Base-by-base conservation (phyloP, 2,888 invertebrate genomes). In the Rhagonycha fulva region DNA sequence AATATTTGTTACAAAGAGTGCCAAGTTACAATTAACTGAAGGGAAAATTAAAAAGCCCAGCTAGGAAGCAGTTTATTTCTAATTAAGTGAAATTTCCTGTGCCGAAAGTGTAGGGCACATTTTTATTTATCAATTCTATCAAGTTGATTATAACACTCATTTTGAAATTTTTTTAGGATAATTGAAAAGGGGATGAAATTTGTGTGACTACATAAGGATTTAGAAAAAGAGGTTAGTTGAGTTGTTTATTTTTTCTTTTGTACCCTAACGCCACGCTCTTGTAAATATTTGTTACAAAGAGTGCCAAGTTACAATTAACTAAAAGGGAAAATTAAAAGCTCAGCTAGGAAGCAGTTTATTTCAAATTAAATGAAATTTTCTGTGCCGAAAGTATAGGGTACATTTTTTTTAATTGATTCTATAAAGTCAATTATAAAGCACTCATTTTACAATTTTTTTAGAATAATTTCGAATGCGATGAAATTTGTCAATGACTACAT, bases 171-270 rank as follows among this genome's bases (percentile, higher is more conserved):
- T 83, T 85, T 12, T 84, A 98, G 98, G 12, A 98, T 89, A 99
- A 99, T 89, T 99, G 99, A 12, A 92, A 99, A 73, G 91, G 99
- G 1, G 1, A 84, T 95, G 99, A 91, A 96, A 99, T 89, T 90
- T 99, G 84, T 99, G 2, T 19, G 19, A 19, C 19, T 19, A 19
- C 19, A 19, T 19, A 2, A 19, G 19, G 1, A 19, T 99, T 88
- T 98, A 98, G 84, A n/a, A n/a, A n/a, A n/a, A n/a, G n/a, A n/a
- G n/a, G n/a, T n/a, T n/a, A n/a, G n/a, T n/a, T n/a, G n/a, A n/a
- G n/a, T n/a, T n/a, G 90, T 97, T 99, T 85, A 99, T 97, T 99
- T 99, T 99, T 99, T 86, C 99, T 99, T 83, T 92, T 99, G 87
- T 99, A 99, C 90, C 91, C 99, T 84, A 97, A 98, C 99, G 99